Conservation (phyloP, 1,140 invertebrate species). For the Drosophila tristis region DNA sequence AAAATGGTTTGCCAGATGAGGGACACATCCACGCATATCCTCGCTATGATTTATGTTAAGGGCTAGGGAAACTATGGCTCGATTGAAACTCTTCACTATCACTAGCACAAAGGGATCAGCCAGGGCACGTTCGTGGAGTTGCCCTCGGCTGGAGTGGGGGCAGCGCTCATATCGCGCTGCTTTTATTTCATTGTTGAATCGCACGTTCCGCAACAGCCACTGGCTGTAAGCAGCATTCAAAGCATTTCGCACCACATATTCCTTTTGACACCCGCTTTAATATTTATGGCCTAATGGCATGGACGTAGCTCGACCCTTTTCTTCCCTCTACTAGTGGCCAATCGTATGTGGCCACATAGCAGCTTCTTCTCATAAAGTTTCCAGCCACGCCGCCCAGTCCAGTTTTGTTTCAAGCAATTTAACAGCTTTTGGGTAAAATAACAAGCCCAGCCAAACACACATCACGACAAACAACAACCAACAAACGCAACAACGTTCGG, state of each 20-base stretch:
- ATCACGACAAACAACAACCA: slow-evolving; percentile 55
- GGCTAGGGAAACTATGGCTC: background rate
- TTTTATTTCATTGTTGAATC: slow-evolving; percentile 42
- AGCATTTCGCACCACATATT: slow-evolving; percentile 65
- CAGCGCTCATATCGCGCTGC: background rate
- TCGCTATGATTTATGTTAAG: slow-evolving; percentile 36
- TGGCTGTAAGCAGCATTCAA: slow-evolving; percentile 31
- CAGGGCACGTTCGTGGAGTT: slow-evolving; percentile 19
- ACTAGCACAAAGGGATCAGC: slow-evolving; percentile 19
- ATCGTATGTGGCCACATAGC: slow-evolving; percentile 29
- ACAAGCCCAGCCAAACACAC: slow-evolving; percentile 63
- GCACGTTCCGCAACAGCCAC: slow-evolving; percentile 17
- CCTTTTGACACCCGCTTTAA: slow-evolving; percentile 62
- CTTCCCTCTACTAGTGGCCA: slow-evolving; percentile 17
- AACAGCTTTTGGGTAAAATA: slow-evolving; percentile 82
- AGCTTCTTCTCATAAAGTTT: slow-evolving; percentile 40
- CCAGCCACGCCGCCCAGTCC: slow-evolving; percentile 16
- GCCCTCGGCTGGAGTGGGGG: background rate
- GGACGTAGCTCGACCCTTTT: slow-evolving; percentile 12
- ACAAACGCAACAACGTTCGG: slow-evolving; percentile 46
- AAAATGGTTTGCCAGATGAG: slow-evolving; percentile 15
- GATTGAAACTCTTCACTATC: slow-evolving; percentile 7
- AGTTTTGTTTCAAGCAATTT: slow-evolving; percentile 79
- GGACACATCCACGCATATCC: slow-evolving; percentile 35
- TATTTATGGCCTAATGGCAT: slow-evolving; percentile 60